phyloP scores from a whole-genome alignment of 1,140 invertebrate genomes.

The Drosophila tropicalis region DNA sequence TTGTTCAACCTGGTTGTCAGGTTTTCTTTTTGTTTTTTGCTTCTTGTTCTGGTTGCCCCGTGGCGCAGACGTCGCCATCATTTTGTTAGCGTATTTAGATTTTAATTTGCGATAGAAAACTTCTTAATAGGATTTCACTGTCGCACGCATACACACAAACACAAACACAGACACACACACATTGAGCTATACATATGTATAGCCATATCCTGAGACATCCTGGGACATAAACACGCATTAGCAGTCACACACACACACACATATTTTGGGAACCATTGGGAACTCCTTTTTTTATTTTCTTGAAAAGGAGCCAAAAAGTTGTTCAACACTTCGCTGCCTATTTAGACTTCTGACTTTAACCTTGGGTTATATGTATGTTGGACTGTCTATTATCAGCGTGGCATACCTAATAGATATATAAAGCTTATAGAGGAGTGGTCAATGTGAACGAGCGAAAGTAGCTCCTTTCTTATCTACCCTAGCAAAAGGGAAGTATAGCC shows the following conservation, averaged over 20 bases:
- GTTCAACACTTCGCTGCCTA: background rate
- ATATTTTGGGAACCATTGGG: slow-evolving; percentile 26
- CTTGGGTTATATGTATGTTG: background rate
- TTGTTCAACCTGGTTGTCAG: slow-evolving; percentile 24
- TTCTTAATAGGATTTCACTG: slow-evolving; percentile 81
- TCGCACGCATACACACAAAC: slow-evolving; percentile 19
- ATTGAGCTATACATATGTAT: background rate
- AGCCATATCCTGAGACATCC: slow-evolving; percentile 5
- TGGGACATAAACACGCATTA: slow-evolving; percentile 47
- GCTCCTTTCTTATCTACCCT: no score
- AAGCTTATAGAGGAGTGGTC: slow-evolving; percentile 33
- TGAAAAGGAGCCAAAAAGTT: slow-evolving; percentile 3
- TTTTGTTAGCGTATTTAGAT: slow-evolving; percentile 80
- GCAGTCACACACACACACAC: slow-evolving; percentile 43
- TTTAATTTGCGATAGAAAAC: slow-evolving; percentile 81
- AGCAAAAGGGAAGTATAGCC: no score
- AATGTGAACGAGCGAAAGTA: background rate
- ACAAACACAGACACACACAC: slow-evolving; percentile 13
- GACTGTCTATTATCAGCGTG: background rate
- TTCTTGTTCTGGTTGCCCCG: slow-evolving; percentile 42
- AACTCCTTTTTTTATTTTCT: slow-evolving; percentile 61
- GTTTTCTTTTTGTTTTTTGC: slow-evolving; percentile 18
- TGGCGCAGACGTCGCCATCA: slow-evolving; percentile 67
- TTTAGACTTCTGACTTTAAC: background rate
- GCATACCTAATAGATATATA: background rate